Evolutionary conservation across 1,140 invertebrate genomes (phyloP).

Genomic region (Acromyrmex charruanus): DNA sequence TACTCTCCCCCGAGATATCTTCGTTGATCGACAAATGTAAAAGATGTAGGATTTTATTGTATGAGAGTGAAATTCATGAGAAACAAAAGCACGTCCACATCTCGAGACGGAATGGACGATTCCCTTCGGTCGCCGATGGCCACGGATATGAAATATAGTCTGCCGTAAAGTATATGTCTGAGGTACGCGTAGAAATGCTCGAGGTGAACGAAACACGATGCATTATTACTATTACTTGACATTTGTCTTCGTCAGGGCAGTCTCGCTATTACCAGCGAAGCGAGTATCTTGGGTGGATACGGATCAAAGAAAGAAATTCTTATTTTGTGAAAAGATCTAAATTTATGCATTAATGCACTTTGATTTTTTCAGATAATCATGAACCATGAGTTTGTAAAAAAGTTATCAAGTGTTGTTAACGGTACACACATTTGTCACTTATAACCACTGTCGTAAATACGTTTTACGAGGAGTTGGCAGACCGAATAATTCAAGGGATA

Average conservation of each 20-base stretch:
- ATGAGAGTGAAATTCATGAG: not conserved
- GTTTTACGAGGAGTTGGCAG: conserved; percentile 6
- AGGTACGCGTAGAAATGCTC: conserved; percentile 48
- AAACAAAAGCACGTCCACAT: not conserved
- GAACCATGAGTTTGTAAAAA: not conserved
- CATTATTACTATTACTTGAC: conserved; percentile 61
- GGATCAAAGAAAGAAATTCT: not conserved
- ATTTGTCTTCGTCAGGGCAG: conserved; percentile 68
- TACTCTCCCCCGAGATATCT: not conserved
- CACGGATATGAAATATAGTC: conserved; percentile 63
- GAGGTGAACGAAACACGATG: conserved; percentile 26
- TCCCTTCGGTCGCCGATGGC: not conserved
- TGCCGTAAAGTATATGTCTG: conserved; percentile 1
- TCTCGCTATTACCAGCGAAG: conserved; percentile 16
- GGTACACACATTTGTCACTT: not conserved
- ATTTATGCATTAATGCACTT: not conserved
- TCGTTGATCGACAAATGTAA: not conserved
- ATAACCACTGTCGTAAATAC: not conserved
- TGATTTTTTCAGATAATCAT: not conserved
- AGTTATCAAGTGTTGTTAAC: not conserved
- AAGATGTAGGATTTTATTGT: not conserved
- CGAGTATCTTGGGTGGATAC: not conserved
- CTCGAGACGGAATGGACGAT: conserved; percentile 26
- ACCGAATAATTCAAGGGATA: conserved; percentile 2
- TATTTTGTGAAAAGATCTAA: not conserved